Percentiles rank a stretch among this genome's conserved stretches.
These are phyloP conservation scores for Spea multiplicata DNA, from an alignment of 2,113 vertebrate genomes.

Conservation along the genomic window DNA sequence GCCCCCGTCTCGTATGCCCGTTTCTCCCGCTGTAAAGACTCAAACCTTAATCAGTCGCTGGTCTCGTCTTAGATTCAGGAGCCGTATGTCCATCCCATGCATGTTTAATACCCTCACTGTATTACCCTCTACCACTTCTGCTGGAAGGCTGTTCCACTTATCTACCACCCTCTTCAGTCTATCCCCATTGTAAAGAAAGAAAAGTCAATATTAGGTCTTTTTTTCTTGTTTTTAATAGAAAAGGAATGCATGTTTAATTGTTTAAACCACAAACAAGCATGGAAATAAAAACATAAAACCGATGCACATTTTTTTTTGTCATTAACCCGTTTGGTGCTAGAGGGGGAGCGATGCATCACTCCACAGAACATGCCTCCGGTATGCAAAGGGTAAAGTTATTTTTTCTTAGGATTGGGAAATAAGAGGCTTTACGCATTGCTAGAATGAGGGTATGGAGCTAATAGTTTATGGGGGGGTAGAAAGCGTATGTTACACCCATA, in stretches of 20 bases:
- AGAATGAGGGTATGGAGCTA: constrained; percentile 64
- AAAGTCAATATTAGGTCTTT: not conserved
- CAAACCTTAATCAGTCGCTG: too few species aligned
- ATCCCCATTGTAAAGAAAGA: too few species aligned
- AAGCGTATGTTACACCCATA: constrained; percentile 63
- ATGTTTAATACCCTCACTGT: too few species aligned
- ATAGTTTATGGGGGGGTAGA: constrained; percentile 58
- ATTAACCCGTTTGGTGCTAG: not conserved
- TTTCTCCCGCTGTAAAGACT: too few species aligned
- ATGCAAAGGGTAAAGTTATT: not conserved
- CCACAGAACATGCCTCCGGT: not conserved
- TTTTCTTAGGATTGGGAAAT: constrained; percentile 23
- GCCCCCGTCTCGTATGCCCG: too few species aligned
- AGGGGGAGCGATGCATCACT: not conserved
- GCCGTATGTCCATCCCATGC: too few species aligned
- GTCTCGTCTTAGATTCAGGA: too few species aligned
- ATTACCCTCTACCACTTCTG: too few species aligned
- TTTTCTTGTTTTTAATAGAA: not conserved
- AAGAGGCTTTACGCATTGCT: constrained; percentile 46
- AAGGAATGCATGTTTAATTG: constrained; percentile 67
- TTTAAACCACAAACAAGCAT: constrained; percentile 42
- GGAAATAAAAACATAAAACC: constrained; percentile 31
- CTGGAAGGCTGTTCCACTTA: too few species aligned
- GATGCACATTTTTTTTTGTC: not conserved
- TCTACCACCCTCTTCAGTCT: too few species aligned